A percentile compares a stretch with the other conserved stretches of the same genome.
Evolutionary conservation across 2,113 vertebrate genomes (phyloP).

Genomic region (Corythornis vintsioides): DNA sequence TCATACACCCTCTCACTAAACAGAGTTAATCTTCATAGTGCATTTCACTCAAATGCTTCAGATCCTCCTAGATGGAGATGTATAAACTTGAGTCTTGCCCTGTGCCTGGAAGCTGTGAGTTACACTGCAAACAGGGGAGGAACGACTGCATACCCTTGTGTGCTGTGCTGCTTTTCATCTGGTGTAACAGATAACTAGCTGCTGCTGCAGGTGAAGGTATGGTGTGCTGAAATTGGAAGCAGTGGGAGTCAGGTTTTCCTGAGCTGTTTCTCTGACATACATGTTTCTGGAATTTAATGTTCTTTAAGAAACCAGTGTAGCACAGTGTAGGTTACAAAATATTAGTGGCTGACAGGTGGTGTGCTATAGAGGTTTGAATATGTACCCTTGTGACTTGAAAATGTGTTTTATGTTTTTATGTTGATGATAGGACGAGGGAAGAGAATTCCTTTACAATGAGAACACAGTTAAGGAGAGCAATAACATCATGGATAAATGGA

Average conservation of each 20-base stretch:
- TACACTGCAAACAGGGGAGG: background rate
- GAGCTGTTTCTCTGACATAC: background rate
- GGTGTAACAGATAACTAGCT: background rate
- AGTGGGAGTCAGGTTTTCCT: background rate
- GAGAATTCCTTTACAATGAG: conserved; percentile 90
- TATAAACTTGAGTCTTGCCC: background rate
- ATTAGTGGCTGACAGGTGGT: background rate
- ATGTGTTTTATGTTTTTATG: conserved; percentile 39
- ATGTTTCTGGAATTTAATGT: background rate
- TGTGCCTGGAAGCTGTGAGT: background rate
- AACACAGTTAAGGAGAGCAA: conserved; percentile 81
- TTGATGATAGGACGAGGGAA: conserved; percentile 83
- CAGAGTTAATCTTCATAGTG: background rate
- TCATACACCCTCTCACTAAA: background rate
- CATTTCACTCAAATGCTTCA: background rate
- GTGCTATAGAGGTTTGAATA: background rate
- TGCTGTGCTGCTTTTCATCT: background rate
- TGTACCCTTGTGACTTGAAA: background rate
- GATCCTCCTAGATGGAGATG: background rate
- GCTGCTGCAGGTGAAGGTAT: background rate
- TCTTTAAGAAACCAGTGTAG: background rate
- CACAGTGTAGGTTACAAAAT: background rate
- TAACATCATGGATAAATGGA: conserved; percentile 98
- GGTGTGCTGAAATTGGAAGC: background rate
- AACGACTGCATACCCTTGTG: fast-evolving